Evolutionary conservation across 1,140 invertebrate species (phyloP).

Genomic region (Bombyx mori): DNA sequence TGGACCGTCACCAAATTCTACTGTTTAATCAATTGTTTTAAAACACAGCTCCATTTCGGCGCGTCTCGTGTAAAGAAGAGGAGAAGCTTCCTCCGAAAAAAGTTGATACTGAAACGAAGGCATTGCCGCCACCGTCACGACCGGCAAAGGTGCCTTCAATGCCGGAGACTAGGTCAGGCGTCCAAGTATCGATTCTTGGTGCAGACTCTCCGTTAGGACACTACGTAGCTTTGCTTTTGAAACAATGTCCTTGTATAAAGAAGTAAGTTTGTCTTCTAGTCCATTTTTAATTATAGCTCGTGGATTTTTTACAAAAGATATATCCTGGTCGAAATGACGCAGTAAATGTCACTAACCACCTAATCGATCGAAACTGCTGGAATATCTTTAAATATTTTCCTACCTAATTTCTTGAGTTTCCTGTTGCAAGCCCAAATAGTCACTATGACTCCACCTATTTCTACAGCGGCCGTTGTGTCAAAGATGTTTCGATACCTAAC

Average conservation of each 20-base stretch:
- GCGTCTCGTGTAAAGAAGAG: constrained; percentile 30
- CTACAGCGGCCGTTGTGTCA: no score
- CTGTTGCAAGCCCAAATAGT: no score
- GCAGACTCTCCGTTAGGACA: constrained; percentile 50
- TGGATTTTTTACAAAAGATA: background rate
- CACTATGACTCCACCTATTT: no score
- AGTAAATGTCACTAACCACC: background rate
- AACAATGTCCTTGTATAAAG: constrained; percentile 55
- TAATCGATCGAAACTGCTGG: no score
- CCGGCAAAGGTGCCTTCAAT: constrained; percentile 12
- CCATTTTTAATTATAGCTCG: no score
- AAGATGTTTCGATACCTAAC: no score
- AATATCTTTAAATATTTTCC: no score
- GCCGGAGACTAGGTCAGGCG: constrained; percentile 34
- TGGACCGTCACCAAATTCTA: no score
- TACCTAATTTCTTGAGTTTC: no score
- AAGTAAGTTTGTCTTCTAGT: constrained; percentile 34
- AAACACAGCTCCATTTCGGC: constrained; percentile 44
- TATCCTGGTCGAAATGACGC: background rate
- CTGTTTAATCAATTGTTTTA: no score
- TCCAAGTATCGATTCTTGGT: constrained; percentile 54
- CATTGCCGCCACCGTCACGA: constrained; percentile 32
- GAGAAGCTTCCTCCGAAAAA: constrained; percentile 9
- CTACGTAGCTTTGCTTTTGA: constrained; percentile 44
- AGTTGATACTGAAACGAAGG: constrained; percentile 18